Conservation (phyloP, 1,140 invertebrate species). For the Euura saliciscinereae region DNA sequence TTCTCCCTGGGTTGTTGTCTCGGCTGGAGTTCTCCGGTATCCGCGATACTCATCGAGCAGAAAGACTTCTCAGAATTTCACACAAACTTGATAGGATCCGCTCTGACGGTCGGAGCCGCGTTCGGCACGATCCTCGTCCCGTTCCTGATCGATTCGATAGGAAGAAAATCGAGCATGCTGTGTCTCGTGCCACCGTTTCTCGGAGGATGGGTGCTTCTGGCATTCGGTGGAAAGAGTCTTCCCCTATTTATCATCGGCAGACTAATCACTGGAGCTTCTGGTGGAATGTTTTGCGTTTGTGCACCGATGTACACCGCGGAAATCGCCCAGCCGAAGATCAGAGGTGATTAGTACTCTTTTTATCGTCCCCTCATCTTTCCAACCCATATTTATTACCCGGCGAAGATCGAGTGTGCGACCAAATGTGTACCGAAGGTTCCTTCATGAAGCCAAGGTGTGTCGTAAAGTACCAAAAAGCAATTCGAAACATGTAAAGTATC, state of each 20-base stretch:
- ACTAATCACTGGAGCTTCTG: slow-evolving; percentile 58
- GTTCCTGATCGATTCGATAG: slow-evolving; percentile 59
- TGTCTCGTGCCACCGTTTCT: slow-evolving; percentile 53
- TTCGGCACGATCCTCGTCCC: slow-evolving; percentile 56
- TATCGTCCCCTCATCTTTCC: slow-evolving; percentile 1
- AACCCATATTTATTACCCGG: not conserved
- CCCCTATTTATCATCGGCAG: slow-evolving; percentile 51
- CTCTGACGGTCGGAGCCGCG: slow-evolving; percentile 58
- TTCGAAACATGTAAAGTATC: too few species aligned
- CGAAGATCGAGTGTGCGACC: too few species aligned
- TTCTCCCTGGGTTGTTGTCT: slow-evolving; percentile 48
- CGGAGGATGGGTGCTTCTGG: slow-evolving; percentile 59
- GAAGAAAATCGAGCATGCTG: slow-evolving; percentile 59
- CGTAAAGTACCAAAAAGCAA: too few species aligned
- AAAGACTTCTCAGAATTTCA: slow-evolving; percentile 36
- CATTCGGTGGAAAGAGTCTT: slow-evolving; percentile 26
- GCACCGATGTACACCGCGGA: slow-evolving; percentile 64
- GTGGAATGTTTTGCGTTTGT: slow-evolving; percentile 60
- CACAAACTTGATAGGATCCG: slow-evolving; percentile 56
- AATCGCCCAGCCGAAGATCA: slow-evolving; percentile 59
- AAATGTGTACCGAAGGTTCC: too few species aligned
- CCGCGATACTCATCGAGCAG: slow-evolving; percentile 44
- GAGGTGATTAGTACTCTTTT: slow-evolving; percentile 46
- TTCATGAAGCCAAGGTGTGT: too few species aligned
- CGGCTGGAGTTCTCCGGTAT: slow-evolving; percentile 58